Evolutionary conservation across 2,888 invertebrate genomes (phyloP).

Genomic region (Acanthoscelides obtectus): DNA sequence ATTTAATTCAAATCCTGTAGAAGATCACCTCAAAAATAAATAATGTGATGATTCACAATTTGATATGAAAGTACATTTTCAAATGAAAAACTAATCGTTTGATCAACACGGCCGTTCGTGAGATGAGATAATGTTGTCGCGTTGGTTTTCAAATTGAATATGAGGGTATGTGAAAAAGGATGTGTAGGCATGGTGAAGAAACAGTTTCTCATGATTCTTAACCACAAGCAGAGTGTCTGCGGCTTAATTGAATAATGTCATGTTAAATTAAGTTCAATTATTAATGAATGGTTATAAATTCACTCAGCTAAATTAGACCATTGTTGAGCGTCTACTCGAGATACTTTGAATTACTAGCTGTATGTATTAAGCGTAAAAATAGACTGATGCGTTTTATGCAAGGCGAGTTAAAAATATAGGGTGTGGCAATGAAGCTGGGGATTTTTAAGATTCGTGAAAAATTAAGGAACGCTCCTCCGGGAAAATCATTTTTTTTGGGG

Average conservation of each 20-base stretch:
- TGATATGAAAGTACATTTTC: too few species aligned
- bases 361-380: neutral
- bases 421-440: too few species aligned
- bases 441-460: too few species aligned
- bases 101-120: too few species aligned
- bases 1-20: too few species aligned
- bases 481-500: too few species aligned
- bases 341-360: neutral
- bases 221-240: constrained; percentile 3
- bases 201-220: constrained; percentile 8
- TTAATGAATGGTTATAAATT: constrained; percentile 29
- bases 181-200: neutral
- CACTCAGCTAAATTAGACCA: constrained; percentile 22
- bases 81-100: too few species aligned
- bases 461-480: too few species aligned
- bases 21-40: too few species aligned
- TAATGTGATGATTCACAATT: too few species aligned
- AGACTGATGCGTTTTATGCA: neutral
- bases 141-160: neutral
- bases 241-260: constrained; percentile 20
- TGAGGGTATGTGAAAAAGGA: neutral
- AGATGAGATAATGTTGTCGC: neutral
- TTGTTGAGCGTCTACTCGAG: constrained; percentile 9
- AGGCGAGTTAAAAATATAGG: neutral
- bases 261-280: constrained; percentile 31